Percentiles rank a stretch among this genome's conserved stretches.
phyloP scores from a whole-genome alignment of 2,113 vertebrate species.

The Zosterops borbonicus region DNA sequence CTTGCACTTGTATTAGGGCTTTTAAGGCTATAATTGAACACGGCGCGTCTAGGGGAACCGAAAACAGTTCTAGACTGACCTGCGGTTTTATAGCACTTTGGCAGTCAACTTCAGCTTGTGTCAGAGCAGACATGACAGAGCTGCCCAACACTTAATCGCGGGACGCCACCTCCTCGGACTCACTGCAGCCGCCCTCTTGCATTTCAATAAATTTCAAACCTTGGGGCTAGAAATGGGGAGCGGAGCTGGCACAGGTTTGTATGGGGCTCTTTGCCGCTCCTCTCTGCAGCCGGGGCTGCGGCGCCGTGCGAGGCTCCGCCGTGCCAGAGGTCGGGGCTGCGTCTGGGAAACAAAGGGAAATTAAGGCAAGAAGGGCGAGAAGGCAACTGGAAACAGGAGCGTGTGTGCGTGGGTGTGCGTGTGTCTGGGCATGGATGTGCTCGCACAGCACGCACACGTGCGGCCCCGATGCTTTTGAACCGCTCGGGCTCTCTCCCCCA shows the following conservation, averaged over 20 bases:
- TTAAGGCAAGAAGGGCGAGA: conserved; percentile 28
- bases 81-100: conserved; percentile 90
- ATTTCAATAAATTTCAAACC: conserved; percentile 53
- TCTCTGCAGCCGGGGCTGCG: not conserved
- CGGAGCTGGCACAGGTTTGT: conserved; percentile 54
- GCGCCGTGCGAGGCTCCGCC: not conserved
- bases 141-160: conserved; percentile 73
- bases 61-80: conserved; percentile 89
- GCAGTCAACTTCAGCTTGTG: conserved; percentile 85
- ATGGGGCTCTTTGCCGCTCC: not conserved
- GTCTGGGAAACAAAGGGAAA: conserved; percentile 67
- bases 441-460: conserved; percentile 9
- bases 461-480: not conserved
- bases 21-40: conserved; percentile 93
- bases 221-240: conserved; percentile 21
- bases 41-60: conserved; percentile 85
- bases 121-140: conserved; percentile 77
- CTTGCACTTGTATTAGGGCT: conserved; percentile 88
- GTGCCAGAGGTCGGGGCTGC: conserved; percentile 29
- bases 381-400: not conserved
- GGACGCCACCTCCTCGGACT: conserved; percentile 80
- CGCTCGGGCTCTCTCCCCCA: not conserved
- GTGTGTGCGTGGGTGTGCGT: not conserved
- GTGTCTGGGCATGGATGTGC: conserved; percentile 3
- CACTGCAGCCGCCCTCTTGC: conserved; percentile 42